phyloP scores from a whole-genome alignment of 2,797 vertebrate genomes.

The Geotrypetes seraphini region DNA sequence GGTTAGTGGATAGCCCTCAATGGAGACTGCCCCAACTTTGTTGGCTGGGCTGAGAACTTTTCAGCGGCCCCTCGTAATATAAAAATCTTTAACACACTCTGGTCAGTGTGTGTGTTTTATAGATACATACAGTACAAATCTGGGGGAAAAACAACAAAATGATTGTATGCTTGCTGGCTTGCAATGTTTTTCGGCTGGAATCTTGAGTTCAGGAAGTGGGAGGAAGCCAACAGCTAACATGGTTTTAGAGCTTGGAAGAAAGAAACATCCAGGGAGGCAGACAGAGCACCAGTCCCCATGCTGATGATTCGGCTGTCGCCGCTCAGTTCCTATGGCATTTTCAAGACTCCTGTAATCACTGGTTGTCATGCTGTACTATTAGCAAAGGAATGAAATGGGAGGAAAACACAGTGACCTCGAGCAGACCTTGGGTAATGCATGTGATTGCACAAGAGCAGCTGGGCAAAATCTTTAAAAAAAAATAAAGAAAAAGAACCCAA shows the following conservation, averaged over 20 bases:
- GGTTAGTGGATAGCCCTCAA: no score
- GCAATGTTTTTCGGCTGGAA: constrained; percentile 22
- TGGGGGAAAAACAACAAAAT: constrained; percentile 2
- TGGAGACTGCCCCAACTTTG: no score
- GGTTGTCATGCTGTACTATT: constrained; percentile 32
- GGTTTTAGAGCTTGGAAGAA: constrained; percentile 25
- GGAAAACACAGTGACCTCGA: constrained; percentile 21
- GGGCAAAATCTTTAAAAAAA: constrained; percentile 24
- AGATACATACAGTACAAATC: no score
- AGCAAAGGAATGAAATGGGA: constrained; percentile 30
- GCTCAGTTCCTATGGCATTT: constrained; percentile 48
- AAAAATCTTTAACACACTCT: no score
- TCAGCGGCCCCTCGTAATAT: no score
- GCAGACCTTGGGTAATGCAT: neutral
- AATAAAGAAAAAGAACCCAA: constrained; percentile 13
- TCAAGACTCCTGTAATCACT: constrained; percentile 42
- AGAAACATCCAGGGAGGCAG: no score
- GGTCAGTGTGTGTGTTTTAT: no score
- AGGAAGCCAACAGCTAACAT: constrained; percentile 26
- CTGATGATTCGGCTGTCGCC: constrained; percentile 20
- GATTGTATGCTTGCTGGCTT: neutral
- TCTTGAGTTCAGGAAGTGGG: constrained; percentile 14
- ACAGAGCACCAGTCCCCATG: no score
- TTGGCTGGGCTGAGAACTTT: no score
- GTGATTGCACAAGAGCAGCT: constrained; percentile 16